phyloP scores from a whole-genome alignment of 2,797 vertebrate genomes.

The Atherinosoma microstoma region DNA sequence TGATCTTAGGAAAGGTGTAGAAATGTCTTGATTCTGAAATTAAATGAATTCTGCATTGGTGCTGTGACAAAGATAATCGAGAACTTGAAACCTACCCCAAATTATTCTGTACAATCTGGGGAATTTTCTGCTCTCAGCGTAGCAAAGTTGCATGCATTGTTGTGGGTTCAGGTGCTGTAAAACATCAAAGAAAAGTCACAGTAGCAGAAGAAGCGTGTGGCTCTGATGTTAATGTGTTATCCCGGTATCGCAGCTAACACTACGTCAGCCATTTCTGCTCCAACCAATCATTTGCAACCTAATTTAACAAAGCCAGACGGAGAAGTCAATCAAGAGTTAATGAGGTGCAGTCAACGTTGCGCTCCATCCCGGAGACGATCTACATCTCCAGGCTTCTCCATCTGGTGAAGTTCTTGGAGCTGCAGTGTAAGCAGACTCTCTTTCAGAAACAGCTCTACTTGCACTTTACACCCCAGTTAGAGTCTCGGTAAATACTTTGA shows the following conservation, averaged over 20 bases:
- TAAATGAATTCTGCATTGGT: neutral
- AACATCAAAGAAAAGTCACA: neutral
- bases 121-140: neutral
- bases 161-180: neutral
- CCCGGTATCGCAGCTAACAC: neutral
- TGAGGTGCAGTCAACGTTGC: neutral
- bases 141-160: neutral
- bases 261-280: neutral
- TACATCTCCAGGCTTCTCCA: neutral
- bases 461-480: neutral
- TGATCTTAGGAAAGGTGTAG: constrained; percentile 35
- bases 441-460: neutral
- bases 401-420: neutral
- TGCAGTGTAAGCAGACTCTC: neutral
- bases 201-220: neutral
- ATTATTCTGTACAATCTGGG: neutral
- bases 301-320: neutral
- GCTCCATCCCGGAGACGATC: neutral
- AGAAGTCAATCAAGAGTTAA: neutral
- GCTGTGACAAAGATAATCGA: neutral
- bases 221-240: neutral
- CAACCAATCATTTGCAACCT: neutral
- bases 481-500: neutral
- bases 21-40: constrained; percentile 38
- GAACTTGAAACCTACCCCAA: neutral